Base-by-base conservation (phyloP, 1,140 invertebrate species). In the Cyclargus thomasi region DNA sequence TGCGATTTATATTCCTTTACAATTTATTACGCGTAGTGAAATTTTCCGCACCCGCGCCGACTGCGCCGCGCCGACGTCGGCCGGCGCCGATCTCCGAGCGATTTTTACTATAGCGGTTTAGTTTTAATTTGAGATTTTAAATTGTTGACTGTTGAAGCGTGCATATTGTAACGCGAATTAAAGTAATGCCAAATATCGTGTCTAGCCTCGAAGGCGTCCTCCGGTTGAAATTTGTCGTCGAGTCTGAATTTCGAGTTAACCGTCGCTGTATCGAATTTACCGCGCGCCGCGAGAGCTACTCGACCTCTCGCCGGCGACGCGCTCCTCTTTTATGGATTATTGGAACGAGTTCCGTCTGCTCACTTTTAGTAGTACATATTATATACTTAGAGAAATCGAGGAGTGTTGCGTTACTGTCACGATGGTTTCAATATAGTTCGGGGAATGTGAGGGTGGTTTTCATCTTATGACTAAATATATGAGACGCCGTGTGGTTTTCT, bases 291-390 rank as follows among this genome's bases (percentile, higher is more conserved):
- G 53, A 17, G n/a, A 18, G 18, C 53, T n/a, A 18, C 18, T 17
- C 5, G 53, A 16, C 18, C 53, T 55, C 53, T 55, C 53, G 17
- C n/a, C 8, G 53, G 53, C 18, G n/a, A 55, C 53, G 55, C 21
- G 7, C 20, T 59, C 55, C 55, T 59, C 18, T 59, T 21, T 21
- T 59, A 59, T 59, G 20, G 20, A 59, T 20, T 59, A 59, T 20
- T 59, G 55, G 55, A 59, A 59, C 55, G 55, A n/a, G 55, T 59
- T 59, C 55, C 55, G 55, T 59, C 55, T 59, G 55, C 55, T 59
- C 55, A 59, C 55, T 59, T 59, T 59, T 59, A 59, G 55, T 59
- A 59, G 55, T 59, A 59, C 55, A 47, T 47, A 47, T 14, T 47
- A 47, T 16, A 47, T 59, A 17, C 18, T 59, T 59, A 59, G 55